Evolutionary conservation across 2,113 vertebrate species (phyloP), one percentile per base, ranked within the genome.

Genomic region (Amphiprion ocellaris): DNA sequence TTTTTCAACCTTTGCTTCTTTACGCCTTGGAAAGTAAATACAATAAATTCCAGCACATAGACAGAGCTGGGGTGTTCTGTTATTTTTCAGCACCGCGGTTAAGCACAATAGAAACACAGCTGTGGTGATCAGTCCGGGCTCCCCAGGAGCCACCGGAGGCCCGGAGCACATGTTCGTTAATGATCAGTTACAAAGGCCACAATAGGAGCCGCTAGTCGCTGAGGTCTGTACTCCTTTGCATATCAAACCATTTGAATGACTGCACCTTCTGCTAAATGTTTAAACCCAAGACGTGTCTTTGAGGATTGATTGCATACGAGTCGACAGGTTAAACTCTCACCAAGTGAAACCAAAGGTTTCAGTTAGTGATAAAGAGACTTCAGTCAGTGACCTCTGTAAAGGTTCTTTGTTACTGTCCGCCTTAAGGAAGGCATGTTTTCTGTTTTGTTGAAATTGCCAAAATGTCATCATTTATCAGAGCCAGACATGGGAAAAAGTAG

Each of bases 101-200:
- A 77, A 91, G 84, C 76, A 92, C 86, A 92, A 91, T 89, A 83
- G 89, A 89, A 81, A 88, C 85, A 91, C 90, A 94, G 92, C 91
- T 93, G 90, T 85, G 88, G 56, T 59, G 71, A 88, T 93, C 87
- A 81, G 81, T 87, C 81, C 74, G 6, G 87, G 83, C 87, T 81
- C 85, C 81, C 75, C 28, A 24, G 90, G 90, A 89, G 89, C 82
- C 87, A 62, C 77, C 41, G 79, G 89, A 85, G 89, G 80, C 80
- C 86, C 60, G 0, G 75, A 93, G 87, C 92, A 93, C 89, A 92
- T 93, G 92, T 91, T 92, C 61, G 65, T 93, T 93, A 94, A 93
- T 90, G 92, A 94, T 90, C 90, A 81, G 78, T 89, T 86, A 88
- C 91, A 93, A 92, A 91, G 84, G 79, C 86, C 79, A 86, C 87